phyloP scores from a whole-genome alignment of 2,888 invertebrate species.

The Timandra comae region DNA sequence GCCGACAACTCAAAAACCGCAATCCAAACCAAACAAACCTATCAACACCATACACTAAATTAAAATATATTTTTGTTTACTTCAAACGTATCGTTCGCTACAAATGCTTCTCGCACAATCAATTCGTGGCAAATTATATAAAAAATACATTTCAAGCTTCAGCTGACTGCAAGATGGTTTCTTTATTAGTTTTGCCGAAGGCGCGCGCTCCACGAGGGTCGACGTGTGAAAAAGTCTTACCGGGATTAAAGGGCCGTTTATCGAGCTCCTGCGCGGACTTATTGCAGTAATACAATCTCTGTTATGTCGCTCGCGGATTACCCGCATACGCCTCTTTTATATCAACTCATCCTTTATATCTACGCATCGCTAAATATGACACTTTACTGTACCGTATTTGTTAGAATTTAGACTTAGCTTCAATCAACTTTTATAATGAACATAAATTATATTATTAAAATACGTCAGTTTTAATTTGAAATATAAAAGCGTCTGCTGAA shows the following conservation, averaged over 20 bases:
- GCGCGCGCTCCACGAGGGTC: slow-evolving; percentile 42
- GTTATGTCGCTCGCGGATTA: slow-evolving; percentile 70
- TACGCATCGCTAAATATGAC: slow-evolving; percentile 10
- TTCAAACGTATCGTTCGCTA: slow-evolving; percentile 29
- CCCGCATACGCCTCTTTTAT: slow-evolving; percentile 52
- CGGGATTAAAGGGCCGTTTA: slow-evolving; percentile 68
- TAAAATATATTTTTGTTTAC: no score
- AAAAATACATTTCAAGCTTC: slow-evolving; percentile 78
- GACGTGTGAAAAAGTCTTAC: slow-evolving; percentile 71
- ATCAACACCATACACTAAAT: no score
- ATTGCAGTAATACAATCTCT: slow-evolving; percentile 72
- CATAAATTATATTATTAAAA: no score
- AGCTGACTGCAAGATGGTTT: slow-evolving; percentile 74
- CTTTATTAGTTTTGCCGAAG: slow-evolving; percentile 75
- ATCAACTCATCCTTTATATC: slow-evolving; percentile 27
- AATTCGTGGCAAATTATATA: slow-evolving; percentile 76
- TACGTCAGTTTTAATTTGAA: no score
- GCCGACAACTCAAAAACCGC: background rate
- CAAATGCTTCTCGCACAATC: slow-evolving; percentile 58
- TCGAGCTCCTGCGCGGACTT: slow-evolving; percentile 60
- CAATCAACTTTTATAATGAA: slow-evolving; percentile 3
- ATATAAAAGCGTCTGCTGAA: slow-evolving; percentile 26
- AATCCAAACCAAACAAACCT: background rate
- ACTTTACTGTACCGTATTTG: no score
- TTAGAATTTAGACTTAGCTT: no score